Percentiles rank a stretch among this genome's conserved stretches.
Conservation (phyloP, 2,888 invertebrate genomes). For the Pseudeuparius sepicola region DNA sequence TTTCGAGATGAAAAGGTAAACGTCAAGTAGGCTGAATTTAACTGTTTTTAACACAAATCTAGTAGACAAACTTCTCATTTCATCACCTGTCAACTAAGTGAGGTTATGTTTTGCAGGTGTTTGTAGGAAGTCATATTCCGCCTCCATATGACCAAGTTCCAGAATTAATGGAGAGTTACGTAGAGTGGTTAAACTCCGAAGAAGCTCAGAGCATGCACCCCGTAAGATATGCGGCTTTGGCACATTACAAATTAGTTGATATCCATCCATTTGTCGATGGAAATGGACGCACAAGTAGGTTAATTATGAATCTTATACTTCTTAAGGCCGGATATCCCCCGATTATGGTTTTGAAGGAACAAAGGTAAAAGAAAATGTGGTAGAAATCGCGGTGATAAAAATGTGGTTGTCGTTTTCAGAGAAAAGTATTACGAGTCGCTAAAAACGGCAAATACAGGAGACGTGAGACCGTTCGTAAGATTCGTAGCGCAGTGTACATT, state of each 20-base stretch:
- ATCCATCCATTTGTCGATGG: slow-evolving; percentile 97
- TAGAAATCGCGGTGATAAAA: too few species aligned
- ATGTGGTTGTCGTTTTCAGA: slow-evolving; percentile 36
- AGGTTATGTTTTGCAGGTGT: slow-evolving; percentile 47
- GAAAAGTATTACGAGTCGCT: slow-evolving; percentile 82
- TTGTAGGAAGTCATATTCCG: slow-evolving; percentile 90
- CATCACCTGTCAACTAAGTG: neutral
- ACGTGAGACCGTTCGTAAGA: slow-evolving; percentile 89
- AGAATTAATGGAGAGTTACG: slow-evolving; percentile 74
- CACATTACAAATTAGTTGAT: slow-evolving; percentile 93
- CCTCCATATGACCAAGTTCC: slow-evolving; percentile 77
- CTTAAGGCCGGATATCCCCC: slow-evolving; percentile 96
- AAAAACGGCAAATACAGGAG: slow-evolving; percentile 87
- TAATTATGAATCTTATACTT: slow-evolving; percentile 91
- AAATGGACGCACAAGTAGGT: slow-evolving; percentile 88
- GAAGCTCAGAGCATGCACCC: slow-evolving; percentile 54
- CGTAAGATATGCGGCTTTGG: slow-evolving; percentile 80
- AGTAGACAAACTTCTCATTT: neutral
- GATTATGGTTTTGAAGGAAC: slow-evolving; percentile 85
- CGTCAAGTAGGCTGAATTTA: too few species aligned
- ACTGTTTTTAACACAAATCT: too few species aligned
- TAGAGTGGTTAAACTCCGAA: slow-evolving; percentile 89
- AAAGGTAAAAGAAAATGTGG: slow-evolving; percentile 40
- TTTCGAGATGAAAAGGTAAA: slow-evolving; percentile 68
- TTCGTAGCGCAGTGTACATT: slow-evolving; percentile 86